Evolutionary conservation across 2,888 invertebrate genomes (phyloP), one percentile per base, ranked within the genome.

Genomic region (Plebejus argus): DNA sequence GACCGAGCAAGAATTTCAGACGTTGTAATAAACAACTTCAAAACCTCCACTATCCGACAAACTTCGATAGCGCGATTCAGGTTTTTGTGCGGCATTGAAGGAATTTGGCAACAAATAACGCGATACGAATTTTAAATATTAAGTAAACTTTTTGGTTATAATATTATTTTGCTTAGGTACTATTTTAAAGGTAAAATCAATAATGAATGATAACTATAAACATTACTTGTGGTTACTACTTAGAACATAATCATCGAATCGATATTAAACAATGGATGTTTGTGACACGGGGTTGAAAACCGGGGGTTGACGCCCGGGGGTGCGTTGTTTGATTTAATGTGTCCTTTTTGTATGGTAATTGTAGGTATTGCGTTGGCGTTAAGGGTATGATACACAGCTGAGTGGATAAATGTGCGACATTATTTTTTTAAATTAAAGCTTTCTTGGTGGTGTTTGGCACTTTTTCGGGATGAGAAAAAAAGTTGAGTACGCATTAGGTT

Each of bases 271-370:
- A 74, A 23, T 74, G 49, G 18, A 28, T 74, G 74, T 49, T 72
- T 72, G 23, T 72, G 45, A 72, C 72, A 23, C 12, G 45, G 49
- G 53, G 53, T 20, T 53, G 28, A 15, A 49, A 12, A 6, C 20
- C 10, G 20, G 49, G 49, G 72, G 71, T 33, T 45, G 39, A 35
- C 15, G 12, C 33, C 15, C 39, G 39, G 20, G 39, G 49, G 74
- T 74, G 49, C 49, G 74, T 53, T 53, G 45, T 49, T 74, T 74
- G 49, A 74, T 49, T 28, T 53, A 74, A 74, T 74, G 74, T 74
- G 53, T 74, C 49, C 74, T 74, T 53, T 74, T 28, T 53, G 49
- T 66, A 66, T 66, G 20, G 45, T 72, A 72, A 72, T 72, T 72
- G 45, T 74, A 66, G 66, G 66, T 66, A 28, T 53, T 53, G 18